Base-by-base conservation (phyloP, 1,140 invertebrate genomes). In the Drosophila novamexicana region DNA sequence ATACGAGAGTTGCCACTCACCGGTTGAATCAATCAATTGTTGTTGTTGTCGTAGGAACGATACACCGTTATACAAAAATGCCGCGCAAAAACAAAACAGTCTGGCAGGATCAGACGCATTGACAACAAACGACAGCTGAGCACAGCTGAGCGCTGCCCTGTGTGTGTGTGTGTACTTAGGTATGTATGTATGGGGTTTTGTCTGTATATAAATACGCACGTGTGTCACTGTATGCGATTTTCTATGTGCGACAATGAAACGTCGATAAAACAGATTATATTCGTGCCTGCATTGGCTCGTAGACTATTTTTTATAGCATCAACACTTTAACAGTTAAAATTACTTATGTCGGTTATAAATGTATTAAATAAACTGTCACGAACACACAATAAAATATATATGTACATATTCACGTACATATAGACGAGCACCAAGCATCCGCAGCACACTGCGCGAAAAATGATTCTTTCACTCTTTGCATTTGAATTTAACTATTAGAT, bases 121-220 rank as follows among this genome's bases (percentile, higher is more conserved):
- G 81, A 85, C 72, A 85, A 86, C 82, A 85, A 79, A 81, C 71
- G 59, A 77, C 81, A 82, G 79, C 83, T 79, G 68, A 64, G 73
- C 68, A 79, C 82, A 86, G 83, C 83, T 86, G 83, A 83, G 69
- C 76, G 84, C 73, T 71, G 61, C 39, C 42, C 7, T 49, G 34
- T 18, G 1, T 70, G 66, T 84, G 64, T 84, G 61, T 65, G 16
- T 69, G 53, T 81, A 70, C 70, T 52, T 65, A 54, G 59, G 50
- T 63, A 56, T 44, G 61, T 65, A 42, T 69, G 39, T 64, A 62
- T 59, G 70, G 34, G 42, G 37, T 22, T 52, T 2, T 58, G 42
- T 62, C 44, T 73, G 50, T 64, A 37, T 53, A 29, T 49, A 61
- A 18, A 59, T 54, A 64, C 69, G 53, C 69, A 72, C 69, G 69